These are phyloP conservation scores for Morphnarchus princeps DNA, from an alignment of 2,113 vertebrate genomes.

Conservation along the genomic window DNA sequence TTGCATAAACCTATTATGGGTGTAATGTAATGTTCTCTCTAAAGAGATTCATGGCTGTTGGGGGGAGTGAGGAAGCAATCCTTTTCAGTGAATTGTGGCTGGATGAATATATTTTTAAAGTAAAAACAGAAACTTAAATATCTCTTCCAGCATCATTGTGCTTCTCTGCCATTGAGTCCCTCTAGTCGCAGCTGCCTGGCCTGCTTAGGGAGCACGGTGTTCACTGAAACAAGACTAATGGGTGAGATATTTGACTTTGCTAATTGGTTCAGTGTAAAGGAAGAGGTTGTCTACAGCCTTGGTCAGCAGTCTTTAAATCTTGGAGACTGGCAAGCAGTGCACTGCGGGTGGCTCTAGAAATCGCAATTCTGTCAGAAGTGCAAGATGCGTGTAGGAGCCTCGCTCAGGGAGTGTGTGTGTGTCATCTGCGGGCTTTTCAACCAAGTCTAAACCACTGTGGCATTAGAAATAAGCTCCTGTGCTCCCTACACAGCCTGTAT, in stretches of 20 bases:
- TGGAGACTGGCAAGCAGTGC: background rate
- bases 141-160: background rate
- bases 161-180: background rate
- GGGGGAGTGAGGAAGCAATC: conserved; percentile 20
- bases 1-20: conserved; percentile 50
- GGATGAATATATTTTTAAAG: conserved; percentile 14
- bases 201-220: background rate
- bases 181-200: background rate
- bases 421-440: background rate
- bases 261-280: conserved; percentile 72
- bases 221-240: conserved; percentile 11
- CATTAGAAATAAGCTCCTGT: background rate
- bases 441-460: accelerated
- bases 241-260: conserved; percentile 73
- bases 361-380: background rate
- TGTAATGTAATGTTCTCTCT: conserved; percentile 56
- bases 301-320: background rate
- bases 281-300: background rate
- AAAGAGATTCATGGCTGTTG: conserved; percentile 56
- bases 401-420: background rate
- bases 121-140: background rate
- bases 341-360: background rate
- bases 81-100: conserved; percentile 9
- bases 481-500: background rate
- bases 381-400: background rate